Base-by-base conservation (phyloP, 2,113 vertebrate genomes). In the Macrotis lagotis region DNA sequence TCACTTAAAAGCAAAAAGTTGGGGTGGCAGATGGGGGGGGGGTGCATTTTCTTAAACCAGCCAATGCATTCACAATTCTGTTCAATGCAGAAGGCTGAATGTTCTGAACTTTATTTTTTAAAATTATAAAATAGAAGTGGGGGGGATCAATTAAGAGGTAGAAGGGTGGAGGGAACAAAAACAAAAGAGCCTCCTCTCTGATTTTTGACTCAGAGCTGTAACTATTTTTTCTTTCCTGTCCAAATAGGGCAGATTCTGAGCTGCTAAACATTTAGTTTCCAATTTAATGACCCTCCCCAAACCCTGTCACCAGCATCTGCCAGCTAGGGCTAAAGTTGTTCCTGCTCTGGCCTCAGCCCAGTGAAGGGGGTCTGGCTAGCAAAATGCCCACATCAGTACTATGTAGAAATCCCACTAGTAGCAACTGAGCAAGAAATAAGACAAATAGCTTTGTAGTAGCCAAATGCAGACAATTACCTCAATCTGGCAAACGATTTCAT, bases 401-500 rank as follows among this genome's bases (percentile, higher is more conserved):
- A 93, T 92, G 0, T 26, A 90, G 95, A 95, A 96, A 0, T 6
- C 95, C 93, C 94, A 59, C 96, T 92, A 93, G 97, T 96, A 96
- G 96, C 97, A 92, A 97, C 93, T 96, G 97, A 98, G 97, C 97
- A 93, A 95, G 97, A 96, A 96, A 90, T 94, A 98, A 91, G 96
- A 93, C 26, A 3, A 95, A 96, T 96, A 98, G 96, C 95, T 96
- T 90, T 93, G 97, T 95, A 96, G 98, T 98, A 98, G 98, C 97
- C 97, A 98, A 98, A 98, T 95, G 95, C 51, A 2, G 98, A 97
- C 51, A 50, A 98, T 96, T 96, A 97, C 97, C 97, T 98, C 24
- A 94, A 97, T 98, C 98, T 89, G 97, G 96, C 95, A 92, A 96
- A 91, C 90, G 83, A 96, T 94, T 97, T 97, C 52, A 91, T 97